phyloP scores from a whole-genome alignment of 2,797 vertebrate genomes.

The Acanthis flammea region DNA sequence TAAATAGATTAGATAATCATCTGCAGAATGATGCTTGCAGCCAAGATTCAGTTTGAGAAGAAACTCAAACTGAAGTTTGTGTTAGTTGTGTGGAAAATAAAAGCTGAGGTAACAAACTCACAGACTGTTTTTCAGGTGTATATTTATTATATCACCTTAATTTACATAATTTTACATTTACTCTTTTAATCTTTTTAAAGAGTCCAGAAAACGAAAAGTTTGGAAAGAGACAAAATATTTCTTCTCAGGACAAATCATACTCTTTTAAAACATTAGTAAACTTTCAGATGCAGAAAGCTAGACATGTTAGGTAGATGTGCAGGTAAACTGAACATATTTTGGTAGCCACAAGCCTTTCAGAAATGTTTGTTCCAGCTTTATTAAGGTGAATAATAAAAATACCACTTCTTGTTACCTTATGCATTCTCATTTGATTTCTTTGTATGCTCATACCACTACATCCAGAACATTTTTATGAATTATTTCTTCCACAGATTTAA shows the following conservation, averaged over 20 bases:
- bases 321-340: neutral
- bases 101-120: neutral
- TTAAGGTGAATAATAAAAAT: neutral
- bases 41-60: neutral
- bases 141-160: neutral
- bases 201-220: neutral
- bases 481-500: neutral
- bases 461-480: neutral
- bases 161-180: neutral
- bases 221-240: neutral
- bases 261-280: neutral
- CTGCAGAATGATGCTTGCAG: neutral
- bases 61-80: neutral
- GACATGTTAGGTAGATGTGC: neutral
- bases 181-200: neutral
- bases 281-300: neutral
- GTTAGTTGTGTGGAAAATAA: neutral
- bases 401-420: neutral
- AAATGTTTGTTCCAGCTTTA: neutral
- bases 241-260: neutral
- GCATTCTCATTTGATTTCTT: neutral
- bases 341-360: neutral
- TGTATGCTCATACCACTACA: neutral
- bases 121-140: neutral
- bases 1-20: neutral